These are phyloP conservation scores for Gobius niger DNA, from an alignment of 2,113 vertebrate species.

Conservation along the genomic window DNA sequence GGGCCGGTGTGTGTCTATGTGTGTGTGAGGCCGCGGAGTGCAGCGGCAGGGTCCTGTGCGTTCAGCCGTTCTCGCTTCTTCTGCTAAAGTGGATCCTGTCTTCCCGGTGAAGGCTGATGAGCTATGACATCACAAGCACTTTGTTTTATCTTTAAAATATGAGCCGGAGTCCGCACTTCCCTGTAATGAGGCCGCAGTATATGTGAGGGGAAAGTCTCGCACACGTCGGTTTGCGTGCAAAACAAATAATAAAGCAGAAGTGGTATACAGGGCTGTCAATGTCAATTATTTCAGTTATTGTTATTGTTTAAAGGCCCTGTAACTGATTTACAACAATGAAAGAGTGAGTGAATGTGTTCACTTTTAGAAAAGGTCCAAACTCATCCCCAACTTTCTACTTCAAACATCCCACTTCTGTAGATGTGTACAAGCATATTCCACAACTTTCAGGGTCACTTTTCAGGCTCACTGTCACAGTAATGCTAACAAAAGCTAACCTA, in stretches of 20 bases:
- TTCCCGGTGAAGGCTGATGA: conserved; percentile 70
- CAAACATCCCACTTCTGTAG: too few species aligned
- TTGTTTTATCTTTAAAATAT: conserved; percentile 82
- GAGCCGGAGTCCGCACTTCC: conserved; percentile 68
- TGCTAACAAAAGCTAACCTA: too few species aligned
- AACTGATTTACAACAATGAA: too few species aligned
- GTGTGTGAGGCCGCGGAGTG: conserved; percentile 38
- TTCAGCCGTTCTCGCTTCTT: conserved; percentile 72
- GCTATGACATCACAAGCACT: conserved; percentile 78
- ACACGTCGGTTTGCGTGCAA: conserved; percentile 38
- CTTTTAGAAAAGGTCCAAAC: too few species aligned
- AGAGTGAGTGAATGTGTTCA: too few species aligned
- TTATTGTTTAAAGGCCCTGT: too few species aligned
- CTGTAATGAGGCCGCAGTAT: conserved; percentile 71
- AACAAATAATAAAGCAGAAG: conserved; percentile 13
- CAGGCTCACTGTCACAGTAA: too few species aligned
- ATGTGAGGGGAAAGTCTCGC: conserved; percentile 39
- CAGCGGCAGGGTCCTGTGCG: conserved; percentile 71
- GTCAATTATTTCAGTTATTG: neutral
- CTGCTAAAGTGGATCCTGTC: conserved; percentile 74
- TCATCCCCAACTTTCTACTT: too few species aligned
- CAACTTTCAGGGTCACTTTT: too few species aligned
- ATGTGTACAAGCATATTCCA: too few species aligned
- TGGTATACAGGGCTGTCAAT: neutral
- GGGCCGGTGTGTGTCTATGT: conserved; percentile 21